These are phyloP conservation scores for Glaucidium brasilianum DNA, from an alignment of 2,113 vertebrate species.

Conservation along the genomic window DNA sequence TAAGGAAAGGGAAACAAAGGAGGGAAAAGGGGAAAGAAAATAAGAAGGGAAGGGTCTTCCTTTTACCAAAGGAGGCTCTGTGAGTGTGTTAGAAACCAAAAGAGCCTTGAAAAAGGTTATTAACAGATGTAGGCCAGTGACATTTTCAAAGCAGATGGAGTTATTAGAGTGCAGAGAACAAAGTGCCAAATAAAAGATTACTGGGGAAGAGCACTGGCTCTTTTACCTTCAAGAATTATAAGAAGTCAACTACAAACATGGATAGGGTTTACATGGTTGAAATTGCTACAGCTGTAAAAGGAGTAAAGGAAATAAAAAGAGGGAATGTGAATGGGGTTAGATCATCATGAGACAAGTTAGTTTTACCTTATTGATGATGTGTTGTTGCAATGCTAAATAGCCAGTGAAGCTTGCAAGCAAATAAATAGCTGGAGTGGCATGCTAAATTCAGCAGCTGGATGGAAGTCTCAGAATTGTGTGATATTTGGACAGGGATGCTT, in stretches of 20 bases:
- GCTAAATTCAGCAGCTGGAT: neutral
- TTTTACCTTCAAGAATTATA: neutral
- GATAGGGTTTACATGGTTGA: neutral
- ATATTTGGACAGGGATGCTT: neutral
- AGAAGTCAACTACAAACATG: neutral
- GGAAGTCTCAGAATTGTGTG: neutral
- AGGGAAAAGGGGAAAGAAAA: neutral
- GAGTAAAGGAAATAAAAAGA: neutral
- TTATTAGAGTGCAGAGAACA: neutral
- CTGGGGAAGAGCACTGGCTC: neutral
- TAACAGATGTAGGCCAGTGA: neutral
- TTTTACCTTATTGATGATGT: neutral
- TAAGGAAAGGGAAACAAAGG: neutral
- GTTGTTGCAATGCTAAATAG: neutral
- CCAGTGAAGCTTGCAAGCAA: neutral
- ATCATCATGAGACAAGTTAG: neutral
- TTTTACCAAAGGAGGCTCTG: neutral
- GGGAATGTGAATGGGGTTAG: neutral
- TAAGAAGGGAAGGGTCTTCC: neutral
- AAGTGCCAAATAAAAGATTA: neutral
- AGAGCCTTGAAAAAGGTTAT: neutral
- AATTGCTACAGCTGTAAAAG: neutral
- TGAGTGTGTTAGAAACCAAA: neutral
- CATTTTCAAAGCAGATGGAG: neutral
- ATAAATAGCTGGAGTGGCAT: neutral